These are phyloP conservation scores for Dendrocincla tyrannina DNA, from an alignment of 2,797 vertebrate genomes.

Conservation along the genomic window DNA sequence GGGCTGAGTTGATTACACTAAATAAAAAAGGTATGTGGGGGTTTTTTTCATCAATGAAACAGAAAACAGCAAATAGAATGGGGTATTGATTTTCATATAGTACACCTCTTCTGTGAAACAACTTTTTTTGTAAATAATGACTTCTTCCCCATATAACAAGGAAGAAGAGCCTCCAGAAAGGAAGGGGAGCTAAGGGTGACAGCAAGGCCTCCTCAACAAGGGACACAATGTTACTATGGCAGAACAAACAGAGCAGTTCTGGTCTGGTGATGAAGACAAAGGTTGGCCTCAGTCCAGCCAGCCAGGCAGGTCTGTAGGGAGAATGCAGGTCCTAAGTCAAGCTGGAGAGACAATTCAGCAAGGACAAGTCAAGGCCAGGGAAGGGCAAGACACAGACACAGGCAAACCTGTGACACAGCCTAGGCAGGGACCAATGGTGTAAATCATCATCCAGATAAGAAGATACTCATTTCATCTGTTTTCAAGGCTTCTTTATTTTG, in stretches of 20 bases:
- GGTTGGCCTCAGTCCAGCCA: rapidly evolving
- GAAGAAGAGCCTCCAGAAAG: not conserved
- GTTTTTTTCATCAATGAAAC: not conserved
- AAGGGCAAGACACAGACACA: not conserved
- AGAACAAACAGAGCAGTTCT: not conserved
- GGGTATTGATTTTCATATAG: not conserved
- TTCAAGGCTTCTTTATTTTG: not conserved
- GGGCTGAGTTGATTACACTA: not conserved
- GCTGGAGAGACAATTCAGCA: not conserved
- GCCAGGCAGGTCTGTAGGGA: rapidly evolving
- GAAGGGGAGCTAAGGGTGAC: not conserved
- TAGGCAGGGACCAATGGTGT: too few species aligned
- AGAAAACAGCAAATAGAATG: not conserved
- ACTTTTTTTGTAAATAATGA: not conserved
- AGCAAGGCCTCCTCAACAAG: not conserved
- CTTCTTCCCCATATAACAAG: not conserved
- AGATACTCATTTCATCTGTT: not conserved
- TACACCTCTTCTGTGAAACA: not conserved
- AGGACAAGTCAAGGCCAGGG: not conserved
- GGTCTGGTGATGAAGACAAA: not conserved
- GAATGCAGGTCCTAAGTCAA: not conserved
- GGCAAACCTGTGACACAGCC: rapidly evolving
- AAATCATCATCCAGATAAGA: not conserved
- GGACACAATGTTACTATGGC: too few species aligned
- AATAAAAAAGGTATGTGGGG: not conserved